Conservation (phyloP, 2,113 vertebrate genomes). For the Camelus dromedarius region DNA sequence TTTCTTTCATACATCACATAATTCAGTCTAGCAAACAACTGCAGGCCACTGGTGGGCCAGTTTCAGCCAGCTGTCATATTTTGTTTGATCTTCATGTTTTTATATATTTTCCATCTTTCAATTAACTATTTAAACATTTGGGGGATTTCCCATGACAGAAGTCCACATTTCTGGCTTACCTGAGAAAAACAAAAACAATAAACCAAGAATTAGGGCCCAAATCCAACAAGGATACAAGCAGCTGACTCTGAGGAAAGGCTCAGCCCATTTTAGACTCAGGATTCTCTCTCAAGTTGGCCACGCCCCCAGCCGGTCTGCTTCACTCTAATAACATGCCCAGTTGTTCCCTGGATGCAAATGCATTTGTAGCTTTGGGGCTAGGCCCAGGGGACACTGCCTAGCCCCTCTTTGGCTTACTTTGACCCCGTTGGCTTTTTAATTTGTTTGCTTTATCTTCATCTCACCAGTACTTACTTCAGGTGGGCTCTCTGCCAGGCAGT, state of each 20-base stretch:
- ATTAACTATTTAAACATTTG: neutral
- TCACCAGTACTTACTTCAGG: neutral
- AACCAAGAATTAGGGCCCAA: neutral
- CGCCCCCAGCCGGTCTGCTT: neutral
- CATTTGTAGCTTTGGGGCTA: neutral
- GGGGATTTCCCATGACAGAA: neutral
- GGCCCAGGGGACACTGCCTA: neutral
- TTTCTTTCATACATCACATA: neutral
- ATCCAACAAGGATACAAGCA: neutral
- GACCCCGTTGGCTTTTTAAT: neutral
- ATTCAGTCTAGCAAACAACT: neutral
- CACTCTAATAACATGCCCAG: neutral
- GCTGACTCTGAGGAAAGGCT: constrained; percentile 13
- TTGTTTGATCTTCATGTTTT: neutral
- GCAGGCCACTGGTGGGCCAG: no score
- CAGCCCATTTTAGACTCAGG: neutral
- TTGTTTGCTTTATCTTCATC: constrained; percentile 26
- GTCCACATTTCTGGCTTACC: neutral
- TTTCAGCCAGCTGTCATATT: neutral
- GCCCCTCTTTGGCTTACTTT: neutral
- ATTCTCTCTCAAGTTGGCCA: neutral
- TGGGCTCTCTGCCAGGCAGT: neutral
- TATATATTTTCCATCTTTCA: neutral
- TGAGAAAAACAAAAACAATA: neutral
- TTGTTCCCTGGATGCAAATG: neutral